A percentile compares a stretch with the other conserved stretches of the same genome.
These are phyloP conservation scores for Oscheius sp. DNA, from an alignment of 2,888 invertebrate genomes.

Conservation along the genomic window DNA sequence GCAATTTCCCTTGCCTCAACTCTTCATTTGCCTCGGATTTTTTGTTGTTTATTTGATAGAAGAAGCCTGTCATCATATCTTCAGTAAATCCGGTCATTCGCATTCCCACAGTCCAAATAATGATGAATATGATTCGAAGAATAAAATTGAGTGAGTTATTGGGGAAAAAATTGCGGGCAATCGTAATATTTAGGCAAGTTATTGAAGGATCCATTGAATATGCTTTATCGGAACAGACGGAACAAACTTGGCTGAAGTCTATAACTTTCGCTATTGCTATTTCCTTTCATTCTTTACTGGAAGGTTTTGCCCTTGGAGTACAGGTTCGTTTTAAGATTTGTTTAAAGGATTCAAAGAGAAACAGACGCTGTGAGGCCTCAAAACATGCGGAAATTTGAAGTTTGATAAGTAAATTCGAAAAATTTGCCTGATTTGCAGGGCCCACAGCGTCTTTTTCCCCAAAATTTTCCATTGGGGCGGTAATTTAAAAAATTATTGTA, in stretches of 20 bases:
- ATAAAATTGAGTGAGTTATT: neutral
- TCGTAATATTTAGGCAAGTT: constrained; percentile 52
- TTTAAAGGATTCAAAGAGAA: neutral
- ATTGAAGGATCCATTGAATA: constrained; percentile 60
- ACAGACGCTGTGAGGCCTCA: neutral
- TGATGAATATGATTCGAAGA: constrained; percentile 11
- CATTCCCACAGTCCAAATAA: neutral
- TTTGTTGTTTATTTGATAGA: constrained; percentile 72
- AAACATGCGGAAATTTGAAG: too few species aligned
- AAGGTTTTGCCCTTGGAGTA: constrained; percentile 71
- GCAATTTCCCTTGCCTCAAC: constrained; percentile 67
- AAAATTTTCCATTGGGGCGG: too few species aligned
- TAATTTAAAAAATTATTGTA: too few species aligned
- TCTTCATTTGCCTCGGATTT: constrained; percentile 70
- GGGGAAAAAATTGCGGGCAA: neutral
- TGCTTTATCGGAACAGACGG: constrained; percentile 38
- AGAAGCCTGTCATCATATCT: constrained; percentile 47
- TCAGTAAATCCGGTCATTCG: constrained; percentile 1
- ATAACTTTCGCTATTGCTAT: constrained; percentile 72
- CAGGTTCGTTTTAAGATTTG: constrained; percentile 47
- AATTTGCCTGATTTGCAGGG: too few species aligned
- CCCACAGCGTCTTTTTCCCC: too few species aligned
- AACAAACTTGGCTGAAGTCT: constrained; percentile 58
- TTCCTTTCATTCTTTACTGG: constrained; percentile 70
- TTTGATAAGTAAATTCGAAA: too few species aligned